A percentile compares a stretch with the other conserved stretches of the same genome.
phyloP scores from a whole-genome alignment of 1,140 invertebrate species.

The Sitodiplosis mosellana region DNA sequence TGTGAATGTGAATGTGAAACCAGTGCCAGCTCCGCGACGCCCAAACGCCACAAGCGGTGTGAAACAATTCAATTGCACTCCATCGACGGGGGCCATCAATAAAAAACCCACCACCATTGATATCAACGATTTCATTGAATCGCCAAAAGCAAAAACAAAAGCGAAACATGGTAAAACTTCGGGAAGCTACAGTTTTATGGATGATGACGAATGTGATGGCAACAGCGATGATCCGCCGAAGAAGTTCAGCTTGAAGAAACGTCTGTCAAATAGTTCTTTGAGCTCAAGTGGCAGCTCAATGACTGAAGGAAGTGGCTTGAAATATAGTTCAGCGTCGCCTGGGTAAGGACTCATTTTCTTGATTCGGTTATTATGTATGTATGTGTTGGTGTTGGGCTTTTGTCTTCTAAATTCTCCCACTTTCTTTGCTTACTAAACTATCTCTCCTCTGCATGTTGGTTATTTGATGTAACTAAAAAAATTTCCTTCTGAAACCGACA shows the following conservation, averaged over 20 bases:
- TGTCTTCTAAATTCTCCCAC: background rate
- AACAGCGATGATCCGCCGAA: background rate
- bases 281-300: background rate
- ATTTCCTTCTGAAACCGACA: slow-evolving; percentile 4
- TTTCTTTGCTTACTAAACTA: background rate
- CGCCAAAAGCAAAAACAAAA: background rate
- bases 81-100: background rate
- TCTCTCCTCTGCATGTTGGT: slow-evolving; percentile 2
- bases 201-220: background rate
- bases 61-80: background rate
- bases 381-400: slow-evolving; percentile 21
- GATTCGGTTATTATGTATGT: background rate
- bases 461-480: slow-evolving; percentile 3
- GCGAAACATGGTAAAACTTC: background rate
- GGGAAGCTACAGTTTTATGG: background rate
- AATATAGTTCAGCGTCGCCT: slow-evolving; percentile 1
- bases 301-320: background rate
- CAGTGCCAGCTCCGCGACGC: background rate
- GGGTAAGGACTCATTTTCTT: background rate
- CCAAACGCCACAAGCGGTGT: background rate
- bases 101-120: background rate
- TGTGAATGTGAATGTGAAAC: background rate
- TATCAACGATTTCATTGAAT: background rate
- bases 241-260: slow-evolving; percentile 10
- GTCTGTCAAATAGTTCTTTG: slow-evolving; percentile 6